A percentile compares a stretch with the other conserved stretches of the same genome.
phyloP scores from a whole-genome alignment of 2,888 invertebrate genomes.

The Aricia artaxerxes region DNA sequence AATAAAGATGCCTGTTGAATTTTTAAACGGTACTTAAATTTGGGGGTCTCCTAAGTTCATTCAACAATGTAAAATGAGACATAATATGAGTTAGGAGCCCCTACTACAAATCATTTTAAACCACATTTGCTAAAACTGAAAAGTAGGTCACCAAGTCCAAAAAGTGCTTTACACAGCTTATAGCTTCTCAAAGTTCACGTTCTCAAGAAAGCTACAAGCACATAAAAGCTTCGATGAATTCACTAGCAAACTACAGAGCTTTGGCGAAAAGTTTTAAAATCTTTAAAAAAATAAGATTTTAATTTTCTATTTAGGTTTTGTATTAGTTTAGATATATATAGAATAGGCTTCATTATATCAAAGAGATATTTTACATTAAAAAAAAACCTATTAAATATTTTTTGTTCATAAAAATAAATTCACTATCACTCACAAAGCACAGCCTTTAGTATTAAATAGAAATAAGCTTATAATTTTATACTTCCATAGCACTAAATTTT shows the following conservation, averaged over 20 bases:
- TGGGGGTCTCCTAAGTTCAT: too few relatives aligned
- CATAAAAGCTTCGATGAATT: not conserved
- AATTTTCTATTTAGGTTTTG: not conserved
- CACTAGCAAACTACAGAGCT: not conserved
- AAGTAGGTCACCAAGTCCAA: not conserved
- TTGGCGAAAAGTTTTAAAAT: not conserved
- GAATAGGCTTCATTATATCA: not conserved
- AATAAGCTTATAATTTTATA: not conserved
- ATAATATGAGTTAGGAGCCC: too few relatives aligned
- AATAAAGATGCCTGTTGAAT: not conserved
- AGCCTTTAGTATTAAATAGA: not conserved
- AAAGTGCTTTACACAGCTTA: slow-evolving; percentile 13
- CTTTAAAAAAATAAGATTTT: not conserved
- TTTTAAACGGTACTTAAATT: not conserved
- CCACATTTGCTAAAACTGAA: not conserved
- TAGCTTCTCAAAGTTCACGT: slow-evolving; percentile 5
- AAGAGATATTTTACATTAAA: too few relatives aligned
- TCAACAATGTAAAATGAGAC: too few relatives aligned
- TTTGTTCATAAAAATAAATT: not conserved
- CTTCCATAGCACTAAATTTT: not conserved
- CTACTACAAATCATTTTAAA: not conserved
- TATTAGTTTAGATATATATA: not conserved
- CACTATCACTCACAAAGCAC: not conserved
- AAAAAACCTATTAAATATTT: not conserved
- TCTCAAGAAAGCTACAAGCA: not conserved